Base-by-base conservation (phyloP, 2,888 invertebrate genomes). In the Teleiodes luculella region DNA sequence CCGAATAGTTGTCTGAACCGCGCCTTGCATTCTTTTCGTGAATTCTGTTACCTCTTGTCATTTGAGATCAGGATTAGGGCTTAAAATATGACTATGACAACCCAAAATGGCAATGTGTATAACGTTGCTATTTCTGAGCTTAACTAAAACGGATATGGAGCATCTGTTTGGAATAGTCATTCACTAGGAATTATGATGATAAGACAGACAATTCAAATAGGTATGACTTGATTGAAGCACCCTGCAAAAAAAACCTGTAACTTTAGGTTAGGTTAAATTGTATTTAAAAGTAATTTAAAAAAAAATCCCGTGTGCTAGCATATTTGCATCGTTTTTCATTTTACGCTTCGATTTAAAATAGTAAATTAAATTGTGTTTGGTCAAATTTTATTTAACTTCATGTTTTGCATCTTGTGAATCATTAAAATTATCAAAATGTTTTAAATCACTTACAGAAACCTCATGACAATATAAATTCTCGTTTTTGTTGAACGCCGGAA, bases 1-100 rank as follows among this genome's bases (percentile, higher is more conserved):
- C 28, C 28, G 7, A 37, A 33, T 11, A 13, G 6, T 6, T 35
- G 37, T 8, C 28, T 37, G 33, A n/a, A 50, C 20, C 52, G 36
- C 52, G 52, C 52, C 52, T 45, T 33, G 20, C 24, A 36, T 45
- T 36, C 43, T 35, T 46, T 45, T 45, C 43, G 35, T 35, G 36
- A 36, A 24, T 43, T 43, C 10, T 35, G 16, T 18, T 24, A 30
- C 13, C n/a, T n/a, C n/a, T n/a, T 20, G 14, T 49, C 18, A 41
- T 6, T 8, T n/a, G 11, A 20, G 20, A n/a, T 43, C 20, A 10
- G 10, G 24, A 13, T 43, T 24, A 24, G 16, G 16, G 2, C 8
- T 20, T n/a, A n/a, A 33, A 8, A 11, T 33, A 33, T 33, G 33
- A 33, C 33, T 11, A 10, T 24, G 24, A 24, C 24, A 24, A 24